phyloP scores from a whole-genome alignment of 2,888 invertebrate genomes.

The Andrena hattorfiana region DNA sequence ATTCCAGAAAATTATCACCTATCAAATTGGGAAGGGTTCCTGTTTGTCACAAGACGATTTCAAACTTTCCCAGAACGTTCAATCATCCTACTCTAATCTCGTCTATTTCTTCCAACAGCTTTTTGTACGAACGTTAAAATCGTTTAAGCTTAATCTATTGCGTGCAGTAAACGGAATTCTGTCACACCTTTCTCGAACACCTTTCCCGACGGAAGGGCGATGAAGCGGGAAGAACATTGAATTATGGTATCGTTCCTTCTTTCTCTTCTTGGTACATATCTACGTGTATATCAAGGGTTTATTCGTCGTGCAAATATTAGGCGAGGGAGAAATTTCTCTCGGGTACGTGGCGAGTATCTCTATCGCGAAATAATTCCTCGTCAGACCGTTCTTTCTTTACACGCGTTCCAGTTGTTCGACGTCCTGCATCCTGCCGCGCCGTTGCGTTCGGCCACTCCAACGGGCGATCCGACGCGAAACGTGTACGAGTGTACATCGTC shows the following conservation, averaged over 20 bases:
- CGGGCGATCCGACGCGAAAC: slow-evolving; percentile 5
- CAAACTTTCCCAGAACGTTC: neutral
- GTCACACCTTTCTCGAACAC: slow-evolving; percentile 83
- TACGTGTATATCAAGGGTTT: slow-evolving; percentile 8
- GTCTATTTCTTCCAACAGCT: slow-evolving; percentile 25
- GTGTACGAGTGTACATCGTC: neutral
- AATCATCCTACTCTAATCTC: slow-evolving; percentile 45
- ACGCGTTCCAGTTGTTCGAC: neutral
- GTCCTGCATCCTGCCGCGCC: neutral
- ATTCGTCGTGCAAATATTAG: slow-evolving; percentile 66
- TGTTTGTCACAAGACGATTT: neutral
- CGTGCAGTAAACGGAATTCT: slow-evolving; percentile 82
- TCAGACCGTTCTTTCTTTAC: neutral
- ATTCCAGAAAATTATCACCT: no score
- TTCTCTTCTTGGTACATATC: slow-evolving; percentile 54
- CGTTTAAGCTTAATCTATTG: slow-evolving; percentile 70
- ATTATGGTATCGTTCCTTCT: slow-evolving; percentile 70
- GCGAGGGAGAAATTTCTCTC: neutral
- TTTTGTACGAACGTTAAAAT: slow-evolving; percentile 32
- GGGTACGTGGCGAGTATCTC: neutral
- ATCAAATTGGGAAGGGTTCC: neutral
- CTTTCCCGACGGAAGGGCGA: slow-evolving; percentile 78
- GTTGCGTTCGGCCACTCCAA: neutral
- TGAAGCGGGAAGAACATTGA: slow-evolving; percentile 81
- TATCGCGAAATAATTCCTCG: neutral